phyloP scores from a whole-genome alignment of 2,888 invertebrate genomes.

The Polylopha cassiicola region DNA sequence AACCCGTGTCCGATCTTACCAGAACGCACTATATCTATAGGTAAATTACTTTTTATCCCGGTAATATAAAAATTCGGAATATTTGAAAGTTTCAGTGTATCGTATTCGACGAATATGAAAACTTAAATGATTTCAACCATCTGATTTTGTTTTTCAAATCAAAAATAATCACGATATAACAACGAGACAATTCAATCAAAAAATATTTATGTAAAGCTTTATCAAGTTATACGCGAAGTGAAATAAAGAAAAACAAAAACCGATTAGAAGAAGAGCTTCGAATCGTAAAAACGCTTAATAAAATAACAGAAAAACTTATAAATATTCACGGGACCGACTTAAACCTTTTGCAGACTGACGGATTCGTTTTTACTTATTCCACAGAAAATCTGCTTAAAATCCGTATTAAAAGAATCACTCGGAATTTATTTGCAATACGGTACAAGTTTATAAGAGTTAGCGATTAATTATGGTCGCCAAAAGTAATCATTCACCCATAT shows the following conservation, averaged over 20 bases:
- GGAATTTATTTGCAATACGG: slow-evolving; percentile 66
- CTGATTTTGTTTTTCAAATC: no score
- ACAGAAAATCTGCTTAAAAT: slow-evolving; percentile 77
- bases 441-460: slow-evolving; percentile 28
- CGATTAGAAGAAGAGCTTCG: slow-evolving; percentile 51
- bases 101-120: no score
- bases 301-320: slow-evolving; percentile 76
- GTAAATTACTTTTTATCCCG: no score
- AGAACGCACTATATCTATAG: no score
- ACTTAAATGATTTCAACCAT: no score
- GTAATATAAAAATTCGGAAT: no score
- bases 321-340: slow-evolving; percentile 69
- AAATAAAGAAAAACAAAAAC: slow-evolving; percentile 29
- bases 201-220: slow-evolving; percentile 16
- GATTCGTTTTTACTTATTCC: slow-evolving; percentile 76
- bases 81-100: no score
- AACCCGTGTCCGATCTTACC: no score
- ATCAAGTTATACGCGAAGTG: slow-evolving; percentile 7
- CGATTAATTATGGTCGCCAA: background rate
- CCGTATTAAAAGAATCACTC: slow-evolving; percentile 77
- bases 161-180: no score
- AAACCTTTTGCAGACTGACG: slow-evolving; percentile 73
- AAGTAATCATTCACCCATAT: no score
- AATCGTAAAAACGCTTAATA: slow-evolving; percentile 53
- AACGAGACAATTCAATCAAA: slow-evolving; percentile 7